Evolutionary conservation across 2,797 vertebrate species (phyloP).

Genomic region (Helarctos malayanus): DNA sequence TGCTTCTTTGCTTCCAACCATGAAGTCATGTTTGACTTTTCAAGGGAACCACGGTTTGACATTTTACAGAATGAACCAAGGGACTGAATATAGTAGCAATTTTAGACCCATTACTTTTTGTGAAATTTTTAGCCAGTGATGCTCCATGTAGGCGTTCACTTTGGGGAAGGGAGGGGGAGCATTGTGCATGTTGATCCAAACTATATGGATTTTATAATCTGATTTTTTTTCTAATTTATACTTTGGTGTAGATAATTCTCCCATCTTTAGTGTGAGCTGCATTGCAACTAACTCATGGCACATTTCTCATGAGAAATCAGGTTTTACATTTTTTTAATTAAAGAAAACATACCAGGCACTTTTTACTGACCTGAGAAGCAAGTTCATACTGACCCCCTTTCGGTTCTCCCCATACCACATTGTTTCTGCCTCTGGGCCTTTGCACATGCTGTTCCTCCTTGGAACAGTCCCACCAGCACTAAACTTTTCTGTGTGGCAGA

Average conservation of each 20-base stretch:
- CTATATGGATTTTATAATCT: slow-evolving; percentile 39
- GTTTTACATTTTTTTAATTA: not conserved
- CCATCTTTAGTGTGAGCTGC: not conserved
- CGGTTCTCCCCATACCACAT: not conserved
- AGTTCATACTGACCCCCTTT: not conserved
- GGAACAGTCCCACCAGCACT: not conserved
- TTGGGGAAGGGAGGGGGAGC: not conserved
- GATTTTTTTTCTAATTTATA: not conserved
- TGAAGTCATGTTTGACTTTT: slow-evolving; percentile 69
- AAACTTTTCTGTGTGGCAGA: not conserved
- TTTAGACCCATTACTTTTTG: not conserved
- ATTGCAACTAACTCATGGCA: not conserved
- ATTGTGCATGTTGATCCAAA: not conserved
- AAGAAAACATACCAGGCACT: not conserved
- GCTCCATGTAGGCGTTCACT: not conserved
- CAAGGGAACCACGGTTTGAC: slow-evolving; percentile 55
- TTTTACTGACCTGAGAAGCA: not conserved
- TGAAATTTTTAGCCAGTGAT: not conserved
- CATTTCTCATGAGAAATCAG: slow-evolving; percentile 30
- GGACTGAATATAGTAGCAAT: not conserved
- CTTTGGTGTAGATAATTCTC: not conserved
- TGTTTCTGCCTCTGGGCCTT: not conserved
- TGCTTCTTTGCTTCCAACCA: slow-evolving; percentile 12
- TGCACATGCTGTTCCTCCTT: not conserved
- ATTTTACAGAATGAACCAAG: slow-evolving; percentile 48